Base-by-base conservation (phyloP, 2,797 vertebrate genomes). In the Macrochelys suwanniensis region DNA sequence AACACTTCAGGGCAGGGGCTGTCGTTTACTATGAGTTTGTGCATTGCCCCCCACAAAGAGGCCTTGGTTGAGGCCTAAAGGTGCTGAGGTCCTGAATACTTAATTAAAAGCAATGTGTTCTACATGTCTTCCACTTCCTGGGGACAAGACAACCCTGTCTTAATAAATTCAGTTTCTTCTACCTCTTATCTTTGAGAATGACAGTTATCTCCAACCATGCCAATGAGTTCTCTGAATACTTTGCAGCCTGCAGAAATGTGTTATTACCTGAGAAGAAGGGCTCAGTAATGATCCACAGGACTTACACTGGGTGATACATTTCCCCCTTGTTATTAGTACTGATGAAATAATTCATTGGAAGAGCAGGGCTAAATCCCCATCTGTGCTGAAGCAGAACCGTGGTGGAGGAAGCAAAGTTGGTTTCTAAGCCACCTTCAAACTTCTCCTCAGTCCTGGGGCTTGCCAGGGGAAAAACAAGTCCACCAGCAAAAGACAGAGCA, bases 1-100 rank as follows among this genome's bases (percentile, higher is more conserved):
- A 65, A 65, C 16, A 77, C 65, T 80, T 37, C 21, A 26, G 57
- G 42, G 42, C 21, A 61, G 21, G 2, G n/a, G 5, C n/a, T 65
- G 33, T 21, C 17, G 37, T 37, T 68, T 68, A 37, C 9, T 16
- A 61, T 68, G 65, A 21, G 65, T 68, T 68, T 68, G 33, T 37
- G 65, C 65, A 37, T 68, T 19, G 33, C 65, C n/a, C 37, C 9
- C 17, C 45, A 7, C 1, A 89, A 2, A 79, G 45, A 81, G 68
- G 21, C 45, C 31, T 78, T 17, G 54, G 13, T 54, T 54, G 28
- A 16, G 3, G 19, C 5, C 88, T 17, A 57, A 0, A 28, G 0
- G 0, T n/a, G 6, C 21, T 81, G n/a, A 54, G 37, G 21, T 31
- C 10, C 53, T 71, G 9, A 49, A n/a, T 37, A 71, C 26, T n/a